Evolutionary conservation across 2,113 vertebrate species (phyloP), one percentile per base, ranked within the genome.

Genomic region (Pongo pygmaeus): DNA sequence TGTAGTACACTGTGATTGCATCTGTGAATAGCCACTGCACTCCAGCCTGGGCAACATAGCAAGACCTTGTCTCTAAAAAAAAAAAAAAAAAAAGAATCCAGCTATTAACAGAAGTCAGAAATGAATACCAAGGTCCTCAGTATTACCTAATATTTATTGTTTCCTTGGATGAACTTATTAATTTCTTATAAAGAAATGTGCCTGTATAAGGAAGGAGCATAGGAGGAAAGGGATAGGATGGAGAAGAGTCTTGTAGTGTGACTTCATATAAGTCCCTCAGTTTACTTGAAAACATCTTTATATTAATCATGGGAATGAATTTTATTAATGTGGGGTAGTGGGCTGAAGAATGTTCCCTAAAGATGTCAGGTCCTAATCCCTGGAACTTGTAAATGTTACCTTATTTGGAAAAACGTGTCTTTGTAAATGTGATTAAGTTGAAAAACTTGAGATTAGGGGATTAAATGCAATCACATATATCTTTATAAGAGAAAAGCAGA

Each of bases 261-360:
- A 69, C 6, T 59, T 81, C 40, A 40, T 32, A 27, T 6, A 11
- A 89, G 72, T 87, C 12, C 8, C 35, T 55, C 0, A 10, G 35
- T 52, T 84, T 91, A 88, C 32, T 81, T 48, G 70, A 95, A 84
- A 85, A n/a, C 69, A 91, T 46, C 67, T 96, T 80, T 61, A 64
- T 88, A 11, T 75, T 80, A 79, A 75, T 32, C 40, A 32, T 85
- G 61, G 4, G 38, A 8, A 4, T 59, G 38, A 72, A 27, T 67
- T 72, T 35, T 72, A 57, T 67, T 86, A 94, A 35, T 18, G 22
- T 59, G 35, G 17, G 18, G 1, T 18, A 57, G 23, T 12, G 38
- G 74, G 27, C 84, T 61, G 46, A 94, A 78, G 79, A 86, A 77
- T 91, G 5, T 67, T 43, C 32, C 38, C 64, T n/a, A 59, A 64